phyloP scores from a whole-genome alignment of 2,113 vertebrate species.

The Tragelaphus buxtoni region DNA sequence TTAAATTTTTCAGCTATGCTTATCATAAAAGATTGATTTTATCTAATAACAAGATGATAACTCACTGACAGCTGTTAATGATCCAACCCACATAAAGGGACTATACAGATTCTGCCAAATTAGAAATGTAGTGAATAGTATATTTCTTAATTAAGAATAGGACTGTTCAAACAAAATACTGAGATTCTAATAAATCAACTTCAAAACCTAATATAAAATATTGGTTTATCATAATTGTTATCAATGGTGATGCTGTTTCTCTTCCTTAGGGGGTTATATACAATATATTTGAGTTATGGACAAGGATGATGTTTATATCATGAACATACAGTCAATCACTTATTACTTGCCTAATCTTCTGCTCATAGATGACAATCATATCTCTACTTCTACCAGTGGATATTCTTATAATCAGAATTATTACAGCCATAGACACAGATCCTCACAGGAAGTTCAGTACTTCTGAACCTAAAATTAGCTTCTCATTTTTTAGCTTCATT shows the following conservation, averaged over 20 bases:
- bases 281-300: neutral
- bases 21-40: neutral
- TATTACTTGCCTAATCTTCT: neutral
- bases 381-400: neutral
- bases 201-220: slow-evolving; percentile 18
- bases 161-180: neutral
- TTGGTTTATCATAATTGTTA: neutral
- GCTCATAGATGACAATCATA: neutral
- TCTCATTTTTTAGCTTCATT: neutral
- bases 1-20: neutral
- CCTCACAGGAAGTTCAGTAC: neutral
- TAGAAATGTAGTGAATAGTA: neutral
- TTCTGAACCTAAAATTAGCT: slow-evolving; percentile 33
- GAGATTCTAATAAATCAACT: neutral
- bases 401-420: slow-evolving; percentile 15
- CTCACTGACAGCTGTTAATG: neutral
- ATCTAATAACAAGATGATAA: neutral
- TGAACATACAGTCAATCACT: neutral
- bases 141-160: neutral
- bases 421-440: neutral
- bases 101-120: neutral
- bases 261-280: neutral
- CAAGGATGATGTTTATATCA: neutral
- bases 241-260: neutral
- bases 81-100: neutral